Base-by-base conservation (phyloP, 2,888 invertebrate genomes). In the Caradrina kadenii region DNA sequence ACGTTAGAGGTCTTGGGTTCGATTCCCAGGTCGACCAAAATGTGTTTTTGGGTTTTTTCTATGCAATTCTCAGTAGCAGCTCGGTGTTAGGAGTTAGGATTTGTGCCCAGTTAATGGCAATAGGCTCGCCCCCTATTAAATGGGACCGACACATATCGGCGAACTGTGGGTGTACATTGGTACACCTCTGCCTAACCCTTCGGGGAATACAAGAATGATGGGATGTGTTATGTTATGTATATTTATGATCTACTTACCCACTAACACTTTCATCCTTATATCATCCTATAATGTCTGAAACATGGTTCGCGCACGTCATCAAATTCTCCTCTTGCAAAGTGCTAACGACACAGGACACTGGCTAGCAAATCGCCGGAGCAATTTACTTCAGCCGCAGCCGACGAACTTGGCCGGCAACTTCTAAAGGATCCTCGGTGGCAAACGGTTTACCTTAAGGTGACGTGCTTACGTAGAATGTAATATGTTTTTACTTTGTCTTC, bases 311-410 rank as follows among this genome's bases (percentile, higher is more conserved):
- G 59, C 63, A 69, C 50, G 54, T 66, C 76, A 80, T 76, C 64
- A 77, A 77, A 68, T 58, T 64, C 68, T 66, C 62, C 60, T 65
- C 60, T 64, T 42, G 48, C 55, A 63, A 75, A 63, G 63, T 69
- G 67, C 72, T 70, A 73, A 72, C 63, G 67, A 80, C 70, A 73
- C 58, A 76, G 64, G 63, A 68, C 52, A 35, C 15, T 55, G 64
- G 68, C 81, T 76, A 67, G 73, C 79, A 81, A 82, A 83, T 82
- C 77, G 82, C 70, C 64, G 26, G 78, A 81, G 86, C 84, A 83
- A 85, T 89, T 89, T 82, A 75, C 86, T 83, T 87, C 86, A 87
- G 35, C 84, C 81, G 78, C 82, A 66, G 63, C 45, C 63, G 70
- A 74, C 75, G 69, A 87, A 86, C 79, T 82, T 82, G 8, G 56